Conservation (phyloP, 2,888 invertebrate species). For the Apodemia duryi region DNA sequence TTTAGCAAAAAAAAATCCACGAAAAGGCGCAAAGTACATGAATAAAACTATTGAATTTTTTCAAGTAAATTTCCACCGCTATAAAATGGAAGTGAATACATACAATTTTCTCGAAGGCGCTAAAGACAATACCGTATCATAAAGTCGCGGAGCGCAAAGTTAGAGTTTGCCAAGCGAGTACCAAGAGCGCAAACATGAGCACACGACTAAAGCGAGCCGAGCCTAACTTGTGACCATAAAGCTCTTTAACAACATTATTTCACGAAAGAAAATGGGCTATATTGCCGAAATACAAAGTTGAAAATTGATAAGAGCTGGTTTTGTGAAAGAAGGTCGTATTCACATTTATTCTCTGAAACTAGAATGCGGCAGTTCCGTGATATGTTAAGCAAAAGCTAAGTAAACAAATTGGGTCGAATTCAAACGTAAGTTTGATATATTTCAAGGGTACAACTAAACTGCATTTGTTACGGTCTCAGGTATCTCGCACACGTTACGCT, state of each 20-base stretch:
- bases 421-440: slow-evolving; percentile 30
- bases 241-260: slow-evolving; percentile 31
- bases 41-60: neutral
- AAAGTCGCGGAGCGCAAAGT: slow-evolving; percentile 63
- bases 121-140: slow-evolving; percentile 64
- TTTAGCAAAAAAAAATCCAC: neutral
- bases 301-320: slow-evolving; percentile 9
- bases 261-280: slow-evolving; percentile 18
- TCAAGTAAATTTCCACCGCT: slow-evolving; percentile 17
- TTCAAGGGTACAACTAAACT: slow-evolving; percentile 30
- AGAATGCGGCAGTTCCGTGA: slow-evolving; percentile 65
- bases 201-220: slow-evolving; percentile 56
- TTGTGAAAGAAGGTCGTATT: slow-evolving; percentile 46
- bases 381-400: slow-evolving; percentile 71
- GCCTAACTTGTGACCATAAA: slow-evolving; percentile 29
- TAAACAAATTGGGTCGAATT: slow-evolving; percentile 61
- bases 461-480: slow-evolving; percentile 22
- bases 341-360: slow-evolving; percentile 56
- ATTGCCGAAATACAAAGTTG: neutral
- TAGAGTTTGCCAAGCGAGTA: slow-evolving; percentile 66
- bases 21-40: neutral
- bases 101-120: slow-evolving; percentile 57
- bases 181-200: slow-evolving; percentile 65
- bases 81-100: slow-evolving; percentile 43
- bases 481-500: neutral